Base-by-base conservation (phyloP, 2,113 vertebrate genomes). In the Melanostigma gelatinosum region DNA sequence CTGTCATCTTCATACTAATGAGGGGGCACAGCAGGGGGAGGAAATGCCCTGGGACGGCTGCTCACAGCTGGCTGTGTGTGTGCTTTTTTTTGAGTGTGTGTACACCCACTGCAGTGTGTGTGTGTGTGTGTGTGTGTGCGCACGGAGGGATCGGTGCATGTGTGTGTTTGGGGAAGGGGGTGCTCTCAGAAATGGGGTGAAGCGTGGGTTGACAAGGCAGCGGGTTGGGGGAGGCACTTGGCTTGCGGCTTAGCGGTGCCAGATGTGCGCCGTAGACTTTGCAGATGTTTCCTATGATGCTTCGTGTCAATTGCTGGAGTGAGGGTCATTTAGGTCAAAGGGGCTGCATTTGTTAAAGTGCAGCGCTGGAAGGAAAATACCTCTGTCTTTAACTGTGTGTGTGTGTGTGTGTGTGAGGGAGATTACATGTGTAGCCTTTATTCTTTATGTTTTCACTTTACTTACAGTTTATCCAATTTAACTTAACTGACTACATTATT, bases 271-370 rank as follows among this genome's bases (percentile, higher is more conserved):
- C 27, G 48, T 61, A 77, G 89, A 83, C 73, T 65, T 46, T 85
- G 78, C 91, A 93, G 89, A 93, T 92, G 90, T 91, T 93, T 91
- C 75, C 88, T 84, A 82, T 87, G 80, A 86, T 91, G 88, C 85
- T 42, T 72, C 73, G 72, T 91, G 89, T 87, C 91, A 91, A 90
- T 86, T 88, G 79, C 83, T 77, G 42, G 87, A 72, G 62, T 67
- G 84, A 77, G 83, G 86, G 87, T 89, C 84, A 91, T 88, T 89
- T 85, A 71, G 79, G 89, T 88, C 84, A 85, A 82, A 80, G 72
- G 77, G 76, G 87, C 55, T 77, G 79, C 85, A 75, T 80, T 67
- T 81, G 85, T 81, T 85, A 81, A 84, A 86, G 69, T 83, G 82
- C 42, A 48, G 68, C 67, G 62, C 79, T 75, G 57, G 44, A 54